phyloP scores from a whole-genome alignment of 2,113 vertebrate species.

The Tenrec ecaudatus region DNA sequence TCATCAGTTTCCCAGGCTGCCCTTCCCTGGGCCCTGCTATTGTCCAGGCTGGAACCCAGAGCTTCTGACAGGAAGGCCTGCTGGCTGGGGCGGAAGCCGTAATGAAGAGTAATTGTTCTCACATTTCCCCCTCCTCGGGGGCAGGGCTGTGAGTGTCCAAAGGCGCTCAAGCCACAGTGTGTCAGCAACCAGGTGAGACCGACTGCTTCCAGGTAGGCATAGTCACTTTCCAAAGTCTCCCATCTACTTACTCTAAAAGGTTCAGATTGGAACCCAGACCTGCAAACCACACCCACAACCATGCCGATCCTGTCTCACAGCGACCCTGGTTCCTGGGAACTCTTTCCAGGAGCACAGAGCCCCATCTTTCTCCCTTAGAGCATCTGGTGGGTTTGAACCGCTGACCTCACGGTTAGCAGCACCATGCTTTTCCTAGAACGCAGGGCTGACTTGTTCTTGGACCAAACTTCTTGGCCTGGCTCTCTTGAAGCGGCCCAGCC shows the following conservation, averaged over 20 bases:
- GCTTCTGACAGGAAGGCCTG: neutral
- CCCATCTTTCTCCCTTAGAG: no score
- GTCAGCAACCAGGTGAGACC: neutral
- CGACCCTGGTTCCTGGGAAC: no score
- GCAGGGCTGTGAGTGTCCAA: neutral
- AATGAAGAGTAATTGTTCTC: neutral
- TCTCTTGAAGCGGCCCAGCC: no score
- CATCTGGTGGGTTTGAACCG: no score
- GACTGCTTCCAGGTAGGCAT: neutral
- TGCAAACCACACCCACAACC: no score
- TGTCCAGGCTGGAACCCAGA: rapidly evolving
- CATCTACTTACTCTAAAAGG: rapidly evolving
- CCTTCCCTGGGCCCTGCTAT: no score
- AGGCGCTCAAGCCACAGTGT: rapidly evolving
- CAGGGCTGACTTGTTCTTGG: neutral
- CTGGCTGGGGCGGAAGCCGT: neutral
- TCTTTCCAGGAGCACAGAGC: no score
- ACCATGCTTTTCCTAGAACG: no score
- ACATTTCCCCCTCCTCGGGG: rapidly evolving
- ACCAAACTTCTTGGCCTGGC: no score
- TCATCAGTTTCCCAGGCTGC: neutral
- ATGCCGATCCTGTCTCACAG: no score
- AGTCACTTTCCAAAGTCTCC: rapidly evolving
- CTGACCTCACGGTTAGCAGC: no score
- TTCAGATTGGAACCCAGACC: no score